Percentiles rank a stretch among this genome's conserved stretches.
These are phyloP conservation scores for Spilosoma lubricipeda DNA, from an alignment of 2,888 invertebrate species.

Conservation along the genomic window DNA sequence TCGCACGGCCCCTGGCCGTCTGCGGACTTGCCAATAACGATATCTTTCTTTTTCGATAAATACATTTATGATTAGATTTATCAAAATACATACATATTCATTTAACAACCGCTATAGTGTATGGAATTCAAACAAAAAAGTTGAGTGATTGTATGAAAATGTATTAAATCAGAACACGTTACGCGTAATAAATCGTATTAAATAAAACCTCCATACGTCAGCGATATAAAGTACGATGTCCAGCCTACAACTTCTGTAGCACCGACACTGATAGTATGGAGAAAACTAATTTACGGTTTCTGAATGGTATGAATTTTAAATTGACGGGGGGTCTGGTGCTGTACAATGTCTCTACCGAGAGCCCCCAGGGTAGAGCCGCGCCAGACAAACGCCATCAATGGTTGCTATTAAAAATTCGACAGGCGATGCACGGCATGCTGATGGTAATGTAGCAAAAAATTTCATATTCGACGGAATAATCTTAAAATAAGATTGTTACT, in stretches of 20 bases:
- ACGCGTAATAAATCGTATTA: not conserved
- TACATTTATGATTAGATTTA: constrained; percentile 71
- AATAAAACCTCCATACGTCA: not conserved
- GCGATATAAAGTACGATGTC: constrained; percentile 3
- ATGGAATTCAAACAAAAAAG: not conserved
- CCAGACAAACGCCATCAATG: constrained; percentile 64
- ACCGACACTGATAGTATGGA: constrained; percentile 50
- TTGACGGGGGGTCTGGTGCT: constrained; percentile 53
- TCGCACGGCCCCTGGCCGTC: constrained; percentile 57
- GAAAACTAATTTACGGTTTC: constrained; percentile 64
- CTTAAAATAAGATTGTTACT: not conserved
- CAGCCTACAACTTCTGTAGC: constrained; percentile 42
- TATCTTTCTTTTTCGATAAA: constrained; percentile 69
- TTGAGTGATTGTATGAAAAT: not conserved
- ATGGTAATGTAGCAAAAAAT: constrained; percentile 56
- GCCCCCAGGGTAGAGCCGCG: constrained; percentile 53
- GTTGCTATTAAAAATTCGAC: constrained; percentile 71
- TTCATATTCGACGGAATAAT: constrained; percentile 13
- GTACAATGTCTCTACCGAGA: constrained; percentile 36
- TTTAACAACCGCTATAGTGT: not conserved
- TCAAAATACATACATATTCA: constrained; percentile 23
- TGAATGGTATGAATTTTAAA: constrained; percentile 71
- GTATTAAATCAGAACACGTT: not conserved
- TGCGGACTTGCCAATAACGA: constrained; percentile 71
- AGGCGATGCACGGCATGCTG: constrained; percentile 54